Base-by-base conservation (phyloP, 2,797 vertebrate species). In the Pseudochaenichthys georgianus region DNA sequence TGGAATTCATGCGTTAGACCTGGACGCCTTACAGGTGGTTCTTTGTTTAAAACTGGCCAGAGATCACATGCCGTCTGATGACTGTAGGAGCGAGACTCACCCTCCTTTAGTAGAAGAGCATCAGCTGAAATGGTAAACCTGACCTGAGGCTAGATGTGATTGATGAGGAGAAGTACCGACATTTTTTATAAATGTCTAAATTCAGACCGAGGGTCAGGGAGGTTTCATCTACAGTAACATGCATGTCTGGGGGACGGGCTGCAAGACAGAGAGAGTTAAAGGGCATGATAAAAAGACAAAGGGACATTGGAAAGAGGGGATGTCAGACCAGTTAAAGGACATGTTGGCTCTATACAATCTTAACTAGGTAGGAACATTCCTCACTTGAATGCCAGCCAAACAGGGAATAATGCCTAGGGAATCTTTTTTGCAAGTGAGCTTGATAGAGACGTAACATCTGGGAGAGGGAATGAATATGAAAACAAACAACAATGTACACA, bases 381-480 rank as follows among this genome's bases (percentile, higher is more conserved):
- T 84, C 52, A 70, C 38, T 73, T 59, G 12, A 70, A 76, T 68
- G 52, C 43, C 52, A 68, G 45, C 46, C 51, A 59, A 77, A 70
- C 10, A 13, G 85, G 70, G 53, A 74, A 72, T 47, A 76, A 74
- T 57, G 57, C 59, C 46, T n/a, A 9, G 15, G 42, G 5, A 38
- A 31, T 47, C 50, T 34, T 47, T 94, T 94, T 94, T 94, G 93
- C 93, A 83, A 52, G 72, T 88, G 88, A 90, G 93, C 92, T 93
- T 87, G 70, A 78, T 66, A 21, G 62, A 89, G 71, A 86, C 13
- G 81, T 50, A 75, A 77, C 57, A 41, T 73, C 38, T 57, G 23
- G 55, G 70, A 64, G 64, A 88, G 21, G 78, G 47, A 67, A 66
- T 72, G 77, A 42, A 78, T 58, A 60, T 80, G 34, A 78, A 80